These are phyloP conservation scores for Venturia canescens DNA, from an alignment of 1,140 invertebrate genomes.

Conservation along the genomic window DNA sequence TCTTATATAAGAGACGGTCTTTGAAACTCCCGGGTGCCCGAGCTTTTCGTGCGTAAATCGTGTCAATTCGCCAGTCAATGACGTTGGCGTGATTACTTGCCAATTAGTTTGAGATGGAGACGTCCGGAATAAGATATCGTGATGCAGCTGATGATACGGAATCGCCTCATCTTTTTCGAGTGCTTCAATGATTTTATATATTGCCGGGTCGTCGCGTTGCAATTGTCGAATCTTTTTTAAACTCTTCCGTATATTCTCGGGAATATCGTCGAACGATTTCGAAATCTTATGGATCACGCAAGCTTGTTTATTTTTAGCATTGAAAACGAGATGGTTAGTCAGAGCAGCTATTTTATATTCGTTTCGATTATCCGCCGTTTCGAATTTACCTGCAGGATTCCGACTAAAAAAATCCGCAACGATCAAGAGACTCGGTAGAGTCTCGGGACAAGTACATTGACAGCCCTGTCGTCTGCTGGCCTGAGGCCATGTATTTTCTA, in stretches of 20 bases:
- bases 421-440: too few species aligned
- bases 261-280: neutral
- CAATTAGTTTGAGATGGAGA: neutral
- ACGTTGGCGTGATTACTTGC: neutral
- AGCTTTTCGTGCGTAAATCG: slow-evolving; percentile 31
- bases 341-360: neutral
- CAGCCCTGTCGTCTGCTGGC: too few species aligned
- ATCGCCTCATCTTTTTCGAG: slow-evolving; percentile 27
- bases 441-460: too few species aligned
- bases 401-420: slow-evolving; percentile 48
- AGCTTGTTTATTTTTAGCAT: neutral
- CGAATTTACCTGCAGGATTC: slow-evolving; percentile 29
- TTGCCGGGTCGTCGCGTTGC: neutral
- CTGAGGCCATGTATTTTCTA: too few species aligned
- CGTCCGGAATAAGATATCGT: neutral
- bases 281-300: neutral
- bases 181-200: neutral
- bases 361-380: neutral
- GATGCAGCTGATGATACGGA: neutral
- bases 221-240: too few species aligned
- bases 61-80: neutral
- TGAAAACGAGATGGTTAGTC: neutral
- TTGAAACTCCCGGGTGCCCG: slow-evolving; percentile 45
- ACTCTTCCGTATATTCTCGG: too few species aligned
- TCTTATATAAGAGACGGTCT: slow-evolving; percentile 34